These are phyloP conservation scores for Gnathonemus echidnorhynchus DNA, from an alignment of 2,113 vertebrate genomes.

Conservation along the genomic window DNA sequence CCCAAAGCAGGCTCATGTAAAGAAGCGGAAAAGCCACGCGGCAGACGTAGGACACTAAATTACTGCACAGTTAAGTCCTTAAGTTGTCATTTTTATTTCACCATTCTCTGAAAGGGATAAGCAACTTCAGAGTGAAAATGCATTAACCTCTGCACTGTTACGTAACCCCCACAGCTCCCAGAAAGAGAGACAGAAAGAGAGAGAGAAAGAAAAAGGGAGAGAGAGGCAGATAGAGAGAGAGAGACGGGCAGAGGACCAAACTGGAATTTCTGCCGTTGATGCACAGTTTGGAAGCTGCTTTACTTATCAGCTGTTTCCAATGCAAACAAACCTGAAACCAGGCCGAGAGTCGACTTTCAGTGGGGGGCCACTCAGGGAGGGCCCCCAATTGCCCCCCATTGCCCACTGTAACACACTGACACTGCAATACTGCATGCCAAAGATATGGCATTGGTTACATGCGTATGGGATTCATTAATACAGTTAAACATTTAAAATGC, in stretches of 20 bases:
- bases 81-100: neutral
- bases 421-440: neutral
- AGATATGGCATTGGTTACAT: neutral
- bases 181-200: neutral
- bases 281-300: neutral
- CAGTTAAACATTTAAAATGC: neutral
- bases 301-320: neutral
- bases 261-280: neutral
- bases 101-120: constrained; percentile 7
- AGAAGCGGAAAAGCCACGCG: neutral
- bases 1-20: neutral
- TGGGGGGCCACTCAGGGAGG: neutral
- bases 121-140: neutral
- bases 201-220: neutral
- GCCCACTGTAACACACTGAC: neutral
- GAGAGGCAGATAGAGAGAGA: neutral
- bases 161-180: neutral
- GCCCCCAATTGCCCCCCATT: neutral
- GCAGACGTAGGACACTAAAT: neutral
- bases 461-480: neutral
- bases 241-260: neutral
- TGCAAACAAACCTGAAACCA: neutral
- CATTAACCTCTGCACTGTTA: constrained; percentile 10
- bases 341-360: neutral
- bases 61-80: neutral